These are phyloP conservation scores for Caranx melampygus DNA, from an alignment of 2,113 vertebrate species.

Conservation along the genomic window DNA sequence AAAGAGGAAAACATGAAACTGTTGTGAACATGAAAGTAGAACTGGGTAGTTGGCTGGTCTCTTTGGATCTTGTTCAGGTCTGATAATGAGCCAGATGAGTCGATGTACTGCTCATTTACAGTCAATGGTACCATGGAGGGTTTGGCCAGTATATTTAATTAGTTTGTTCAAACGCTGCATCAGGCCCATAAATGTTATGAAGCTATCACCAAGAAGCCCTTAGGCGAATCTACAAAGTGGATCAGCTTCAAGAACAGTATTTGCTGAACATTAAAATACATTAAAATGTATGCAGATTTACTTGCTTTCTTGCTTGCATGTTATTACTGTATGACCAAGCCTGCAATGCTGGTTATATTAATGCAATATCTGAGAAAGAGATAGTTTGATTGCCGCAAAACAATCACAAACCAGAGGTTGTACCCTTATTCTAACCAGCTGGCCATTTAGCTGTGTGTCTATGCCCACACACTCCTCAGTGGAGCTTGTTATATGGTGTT, in stretches of 20 bases:
- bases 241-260: neutral
- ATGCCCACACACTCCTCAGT: constrained; percentile 21
- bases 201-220: neutral
- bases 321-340: neutral
- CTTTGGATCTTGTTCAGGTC: neutral
- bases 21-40: neutral
- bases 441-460: constrained; percentile 4
- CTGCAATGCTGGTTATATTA: neutral
- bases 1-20: constrained; percentile 14
- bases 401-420: constrained; percentile 7
- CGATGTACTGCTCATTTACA: neutral
- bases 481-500: constrained; percentile 3
- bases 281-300: neutral
- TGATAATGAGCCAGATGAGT: constrained; percentile 36
- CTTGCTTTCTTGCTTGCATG: neutral
- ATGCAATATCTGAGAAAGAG: neutral
- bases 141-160: neutral
- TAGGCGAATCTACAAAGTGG: neutral
- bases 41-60: neutral
- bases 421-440: neutral
- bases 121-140: neutral
- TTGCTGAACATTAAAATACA: neutral
- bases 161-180: neutral
- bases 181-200: neutral
- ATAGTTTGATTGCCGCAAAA: constrained; percentile 17